phyloP scores from a whole-genome alignment of 2,888 invertebrate genomes.

The Gnatocerus cornutus region DNA sequence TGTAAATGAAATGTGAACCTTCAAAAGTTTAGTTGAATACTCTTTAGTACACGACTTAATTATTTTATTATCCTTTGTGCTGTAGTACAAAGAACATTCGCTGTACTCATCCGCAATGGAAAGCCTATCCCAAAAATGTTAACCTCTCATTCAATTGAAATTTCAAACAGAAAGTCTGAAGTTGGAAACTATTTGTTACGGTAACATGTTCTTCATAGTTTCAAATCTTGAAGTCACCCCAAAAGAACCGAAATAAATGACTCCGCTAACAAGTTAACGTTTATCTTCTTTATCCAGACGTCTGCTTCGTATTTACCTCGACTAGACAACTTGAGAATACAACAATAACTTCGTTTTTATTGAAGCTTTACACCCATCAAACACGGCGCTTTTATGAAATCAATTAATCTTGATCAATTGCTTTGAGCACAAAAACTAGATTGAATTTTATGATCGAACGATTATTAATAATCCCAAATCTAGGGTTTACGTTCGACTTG shows the following conservation, averaged over 20 bases:
- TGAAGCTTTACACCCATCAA: conserved; percentile 11
- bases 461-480: conserved; percentile 29
- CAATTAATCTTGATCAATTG: conserved; percentile 29
- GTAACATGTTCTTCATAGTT: not conserved
- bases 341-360: conserved; percentile 5
- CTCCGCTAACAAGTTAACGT: not conserved
- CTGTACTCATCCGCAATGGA: not conserved
- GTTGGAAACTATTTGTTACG: not conserved
- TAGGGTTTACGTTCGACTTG: conserved; percentile 1
- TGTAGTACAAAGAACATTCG: not conserved
- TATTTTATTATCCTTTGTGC: not conserved
- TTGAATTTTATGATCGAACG: conserved; percentile 22
- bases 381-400: conserved; percentile 18
- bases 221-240: not conserved
- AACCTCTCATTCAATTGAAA: not conserved
- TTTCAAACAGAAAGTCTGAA: not conserved
- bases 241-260: not conserved
- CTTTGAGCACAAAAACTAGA: not conserved
- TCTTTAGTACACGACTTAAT: not conserved
- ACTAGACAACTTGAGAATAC: conserved; percentile 14
- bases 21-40: no score
- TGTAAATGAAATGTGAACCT: no score
- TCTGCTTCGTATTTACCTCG: conserved; percentile 11
- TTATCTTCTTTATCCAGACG: conserved; percentile 1
- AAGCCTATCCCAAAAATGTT: not conserved